Evolutionary conservation across 2,888 invertebrate species (phyloP), one percentile per base, ranked within the genome.

Genomic region (Calameuta filiformis): DNA sequence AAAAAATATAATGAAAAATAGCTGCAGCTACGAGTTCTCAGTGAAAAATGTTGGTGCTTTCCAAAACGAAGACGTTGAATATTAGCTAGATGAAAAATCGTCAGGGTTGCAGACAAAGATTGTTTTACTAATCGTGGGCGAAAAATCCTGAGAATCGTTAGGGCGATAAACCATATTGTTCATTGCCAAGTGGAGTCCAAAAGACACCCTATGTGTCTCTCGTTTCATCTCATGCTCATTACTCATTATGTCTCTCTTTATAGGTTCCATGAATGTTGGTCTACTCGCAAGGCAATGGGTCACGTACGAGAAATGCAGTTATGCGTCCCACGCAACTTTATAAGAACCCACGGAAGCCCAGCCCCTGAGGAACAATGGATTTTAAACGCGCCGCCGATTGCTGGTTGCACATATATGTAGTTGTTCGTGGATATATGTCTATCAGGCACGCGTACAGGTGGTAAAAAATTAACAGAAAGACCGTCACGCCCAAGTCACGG

Each of bases 261-360:
- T 40, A 40, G 15, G 15, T 40, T 40, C 12, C 40, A 40, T 15
- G 40, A 40, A 40, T 40, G 40, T 40, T 40, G 40, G 40, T 30
- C 69, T 30, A 69, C 69, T 30, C 15, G 69, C n/a, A 31, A 30
- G 69, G 76, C 78, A 83, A 78, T 86, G 87, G 86, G 88, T 89
- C 88, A 89, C 87, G 86, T 87, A 83, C 82, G 69, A 88, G 87
- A 88, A 88, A 89, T 89, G 89, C 89, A 86, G 89, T 88, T 88
- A 87, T 78, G 78, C 87, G 82, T 85, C 89, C 89, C 86, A 89
- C 89, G 84, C 85, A 77, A 75, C 75, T 78, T 77, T 79, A 79
- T 79, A 74, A 68, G 76, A 81, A 76, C 77, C 81, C 79, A 81
- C 80, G 79, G 75, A 76, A 81, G 77, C 82, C 81, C 80, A 83